These are phyloP conservation scores for Brachirus orientalis DNA, from an alignment of 2,113 vertebrate genomes.

Conservation along the genomic window DNA sequence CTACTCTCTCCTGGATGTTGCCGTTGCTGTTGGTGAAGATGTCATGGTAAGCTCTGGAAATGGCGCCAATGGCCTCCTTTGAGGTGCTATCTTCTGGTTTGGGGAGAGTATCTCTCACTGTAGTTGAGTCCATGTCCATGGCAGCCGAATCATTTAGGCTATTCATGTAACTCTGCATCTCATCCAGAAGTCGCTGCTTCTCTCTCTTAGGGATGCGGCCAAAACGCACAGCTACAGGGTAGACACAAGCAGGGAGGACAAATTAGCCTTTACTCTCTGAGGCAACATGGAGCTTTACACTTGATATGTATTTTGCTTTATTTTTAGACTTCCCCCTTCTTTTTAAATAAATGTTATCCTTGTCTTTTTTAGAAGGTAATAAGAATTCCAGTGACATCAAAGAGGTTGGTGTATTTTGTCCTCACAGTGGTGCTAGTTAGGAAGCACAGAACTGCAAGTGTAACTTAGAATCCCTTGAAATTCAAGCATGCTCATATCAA, in stretches of 20 bases:
- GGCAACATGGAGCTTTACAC: background rate
- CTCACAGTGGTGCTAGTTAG: background rate
- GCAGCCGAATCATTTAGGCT: conserved; percentile 80
- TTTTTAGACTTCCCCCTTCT: background rate
- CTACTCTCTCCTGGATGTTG: conserved; percentile 60
- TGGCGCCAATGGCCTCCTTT: conserved; percentile 80
- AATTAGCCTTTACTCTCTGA: conserved; percentile 3
- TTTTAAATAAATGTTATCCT: background rate
- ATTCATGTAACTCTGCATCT: conserved; percentile 87
- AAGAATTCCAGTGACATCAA: background rate
- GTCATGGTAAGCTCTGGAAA: conserved; percentile 81
- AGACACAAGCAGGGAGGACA: conserved; percentile 38
- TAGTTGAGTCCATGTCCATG: conserved; percentile 73
- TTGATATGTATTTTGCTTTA: background rate
- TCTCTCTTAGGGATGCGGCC: conserved; percentile 86
- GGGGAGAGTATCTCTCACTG: conserved; percentile 47
- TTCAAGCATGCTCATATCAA: background rate
- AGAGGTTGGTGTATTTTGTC: too few species aligned
- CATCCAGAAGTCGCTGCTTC: conserved; percentile 85
- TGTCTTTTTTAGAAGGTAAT: background rate
- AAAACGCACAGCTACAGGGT: conserved; percentile 82
- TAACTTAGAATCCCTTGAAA: too few species aligned
- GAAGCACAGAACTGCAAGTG: background rate
- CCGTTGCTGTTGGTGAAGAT: conserved; percentile 72
- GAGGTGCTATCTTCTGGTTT: conserved; percentile 70